Conservation (phyloP, 2,113 vertebrate genomes). For the Sisor rabdophorus region DNA sequence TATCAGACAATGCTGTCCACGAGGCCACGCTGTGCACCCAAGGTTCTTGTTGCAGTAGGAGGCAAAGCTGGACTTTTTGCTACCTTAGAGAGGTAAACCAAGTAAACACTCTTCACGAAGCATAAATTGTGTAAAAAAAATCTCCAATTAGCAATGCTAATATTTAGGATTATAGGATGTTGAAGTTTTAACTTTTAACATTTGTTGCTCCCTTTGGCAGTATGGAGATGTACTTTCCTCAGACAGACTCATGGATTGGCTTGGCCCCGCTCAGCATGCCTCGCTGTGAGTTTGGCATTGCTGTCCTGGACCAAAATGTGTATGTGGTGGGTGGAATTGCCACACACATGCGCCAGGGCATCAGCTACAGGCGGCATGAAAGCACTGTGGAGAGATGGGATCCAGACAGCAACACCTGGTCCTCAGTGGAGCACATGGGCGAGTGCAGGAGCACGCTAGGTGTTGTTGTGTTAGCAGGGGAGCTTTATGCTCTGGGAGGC, state of each 20-base stretch:
- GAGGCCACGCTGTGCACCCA: constrained; percentile 88
- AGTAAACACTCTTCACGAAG: neutral
- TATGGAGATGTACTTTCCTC: constrained; percentile 97
- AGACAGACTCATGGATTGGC: constrained; percentile 96
- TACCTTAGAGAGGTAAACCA: constrained; percentile 86
- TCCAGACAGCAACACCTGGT: constrained; percentile 93
- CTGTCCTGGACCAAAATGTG: constrained; percentile 90
- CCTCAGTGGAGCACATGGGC: constrained; percentile 83
- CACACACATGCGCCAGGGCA: constrained; percentile 87
- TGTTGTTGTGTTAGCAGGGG: constrained; percentile 85
- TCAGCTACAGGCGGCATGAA: constrained; percentile 88
- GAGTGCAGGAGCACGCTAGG: constrained; percentile 92
- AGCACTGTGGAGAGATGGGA: constrained; percentile 95
- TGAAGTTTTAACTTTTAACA: neutral
- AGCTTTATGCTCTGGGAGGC: constrained; percentile 92
- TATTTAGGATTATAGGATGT: neutral
- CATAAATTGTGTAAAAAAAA: neutral
- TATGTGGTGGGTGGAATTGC: constrained; percentile 95
- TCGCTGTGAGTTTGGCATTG: constrained; percentile 91
- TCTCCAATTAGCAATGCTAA: neutral
- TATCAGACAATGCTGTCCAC: constrained; percentile 90
- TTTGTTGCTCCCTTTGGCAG: constrained; percentile 62
- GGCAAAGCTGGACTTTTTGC: constrained; percentile 96
- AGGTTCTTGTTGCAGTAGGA: constrained; percentile 93
- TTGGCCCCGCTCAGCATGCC: constrained; percentile 89